Evolutionary conservation across 2,797 vertebrate species (phyloP), one percentile per base, ranked within the genome.

Genomic region (Bradypodion pumilum): DNA sequence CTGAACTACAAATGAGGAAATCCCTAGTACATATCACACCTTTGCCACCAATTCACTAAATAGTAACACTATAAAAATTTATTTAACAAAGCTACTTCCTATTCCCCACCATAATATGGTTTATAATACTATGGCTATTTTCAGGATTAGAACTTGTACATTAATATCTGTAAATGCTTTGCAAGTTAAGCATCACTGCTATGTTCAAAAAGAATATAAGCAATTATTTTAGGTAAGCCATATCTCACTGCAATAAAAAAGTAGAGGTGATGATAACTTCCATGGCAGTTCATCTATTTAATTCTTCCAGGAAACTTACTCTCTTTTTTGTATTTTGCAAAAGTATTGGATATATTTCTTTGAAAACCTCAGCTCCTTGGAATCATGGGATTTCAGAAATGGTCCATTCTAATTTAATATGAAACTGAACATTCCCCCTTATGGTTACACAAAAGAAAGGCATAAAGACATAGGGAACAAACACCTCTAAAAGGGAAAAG

Each of bases 401-500:
- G 65, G 46, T 69, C 74, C 69, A 35, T 40, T 77, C 77, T 65
- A 62, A 69, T 59, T 77, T 59, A 42, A 42, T 59, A 83, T 59
- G 21, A 69, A 69, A 76, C 23, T 42, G 74, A 25, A 77, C 69
- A 16, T 69, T 76, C 56, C 52, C 44, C 74, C 65, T 83, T 59
- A 74, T 27, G 35, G 37, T 27, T 69, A 37, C 29, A 70, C 19
- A 83, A 68, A 40, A 59, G 63, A 74, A 65, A 49, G 52, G 60
- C 37, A 60, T 21, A 82, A 82, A 65, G 81, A 83, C 77, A 83
- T 77, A 32, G 77, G 82, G 77, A 76, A 16, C 35, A 52, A 60
- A 49, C 42, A 42, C 19, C 74, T 60, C 49, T 32, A 59, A 68
- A 82, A 69, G 52, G 65, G 49, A 68, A 49, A 83, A 82, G 35